Evolutionary conservation across 2,888 invertebrate genomes (phyloP).

Genomic region (Linyphia triangularis): DNA sequence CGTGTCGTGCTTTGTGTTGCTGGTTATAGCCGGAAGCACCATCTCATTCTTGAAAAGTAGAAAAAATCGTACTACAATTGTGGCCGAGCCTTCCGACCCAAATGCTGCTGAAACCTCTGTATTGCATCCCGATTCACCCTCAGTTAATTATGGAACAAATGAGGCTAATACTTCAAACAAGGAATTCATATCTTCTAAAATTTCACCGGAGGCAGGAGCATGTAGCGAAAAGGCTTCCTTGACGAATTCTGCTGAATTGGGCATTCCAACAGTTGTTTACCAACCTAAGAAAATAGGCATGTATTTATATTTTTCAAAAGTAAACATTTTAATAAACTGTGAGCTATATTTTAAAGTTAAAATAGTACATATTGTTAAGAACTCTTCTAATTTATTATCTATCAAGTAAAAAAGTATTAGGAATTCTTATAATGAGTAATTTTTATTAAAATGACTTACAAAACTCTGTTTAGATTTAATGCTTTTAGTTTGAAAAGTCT

Average conservation of each 20-base stretch:
- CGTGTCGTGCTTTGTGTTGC: slow-evolving; percentile 38
- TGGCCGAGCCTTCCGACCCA: not conserved
- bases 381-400: too few relatives aligned
- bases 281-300: not conserved
- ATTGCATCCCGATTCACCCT: not conserved
- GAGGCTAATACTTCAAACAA: not conserved
- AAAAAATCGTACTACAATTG: not conserved
- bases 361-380: too few relatives aligned
- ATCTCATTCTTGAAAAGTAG: slow-evolving; percentile 12
- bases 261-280: not conserved
- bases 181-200: not conserved
- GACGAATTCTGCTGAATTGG: not conserved
- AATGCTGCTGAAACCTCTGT: not conserved
- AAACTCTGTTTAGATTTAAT: too few relatives aligned
- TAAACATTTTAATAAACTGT: too few relatives aligned
- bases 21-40: slow-evolving; percentile 18
- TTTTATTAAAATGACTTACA: too few relatives aligned
- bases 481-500: too few relatives aligned
- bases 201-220: not conserved
- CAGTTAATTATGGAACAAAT: not conserved
- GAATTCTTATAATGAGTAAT: too few relatives aligned
- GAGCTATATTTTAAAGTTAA: too few relatives aligned
- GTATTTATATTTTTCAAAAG: not conserved
- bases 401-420: too few relatives aligned
- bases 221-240: slow-evolving; percentile 1